These are phyloP conservation scores for Cepaea hortensis DNA, from an alignment of 2,888 invertebrate genomes.

Conservation along the genomic window DNA sequence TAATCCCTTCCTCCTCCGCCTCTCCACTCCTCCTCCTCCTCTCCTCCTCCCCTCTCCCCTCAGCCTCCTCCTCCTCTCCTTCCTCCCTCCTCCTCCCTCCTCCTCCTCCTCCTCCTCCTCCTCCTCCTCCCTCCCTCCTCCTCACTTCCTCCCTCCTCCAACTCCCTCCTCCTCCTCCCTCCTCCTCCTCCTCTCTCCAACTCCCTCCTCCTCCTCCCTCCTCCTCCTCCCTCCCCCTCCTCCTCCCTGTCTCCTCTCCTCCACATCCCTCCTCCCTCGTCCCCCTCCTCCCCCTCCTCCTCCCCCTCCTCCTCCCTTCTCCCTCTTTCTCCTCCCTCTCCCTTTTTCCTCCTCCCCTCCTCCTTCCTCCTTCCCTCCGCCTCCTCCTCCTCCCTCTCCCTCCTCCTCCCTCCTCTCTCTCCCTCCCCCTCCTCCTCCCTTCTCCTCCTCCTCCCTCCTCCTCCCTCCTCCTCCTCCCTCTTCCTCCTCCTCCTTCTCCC, in stretches of 20 bases:
- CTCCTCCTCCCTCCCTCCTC: too few relatives aligned
- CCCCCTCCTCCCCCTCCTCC: conserved; percentile 22
- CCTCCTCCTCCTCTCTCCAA: too few relatives aligned
- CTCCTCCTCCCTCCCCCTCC: too few relatives aligned
- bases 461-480: conserved; percentile 14
- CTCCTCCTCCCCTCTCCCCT: too few relatives aligned
- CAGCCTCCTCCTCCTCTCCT: not conserved
- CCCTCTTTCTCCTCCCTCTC: not conserved
- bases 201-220: too few relatives aligned
- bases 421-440: not conserved
- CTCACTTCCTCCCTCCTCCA: too few relatives aligned
- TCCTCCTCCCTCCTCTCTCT: not conserved
- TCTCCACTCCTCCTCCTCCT: too few relatives aligned
- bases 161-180: too few relatives aligned
- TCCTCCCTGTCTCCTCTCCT: too few relatives aligned
- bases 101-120: not conserved
- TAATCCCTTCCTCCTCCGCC: not conserved
- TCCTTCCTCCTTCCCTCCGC: not conserved
- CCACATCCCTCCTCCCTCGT: too few relatives aligned
- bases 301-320: not conserved
- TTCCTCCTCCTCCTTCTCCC: not conserved
- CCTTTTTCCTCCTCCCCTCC: not conserved
- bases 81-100: too few relatives aligned
- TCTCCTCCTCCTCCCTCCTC: not conserved
- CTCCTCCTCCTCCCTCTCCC: not conserved